Evolutionary conservation across 2,797 vertebrate species (phyloP).

Genomic region (Eremophila alpestris): DNA sequence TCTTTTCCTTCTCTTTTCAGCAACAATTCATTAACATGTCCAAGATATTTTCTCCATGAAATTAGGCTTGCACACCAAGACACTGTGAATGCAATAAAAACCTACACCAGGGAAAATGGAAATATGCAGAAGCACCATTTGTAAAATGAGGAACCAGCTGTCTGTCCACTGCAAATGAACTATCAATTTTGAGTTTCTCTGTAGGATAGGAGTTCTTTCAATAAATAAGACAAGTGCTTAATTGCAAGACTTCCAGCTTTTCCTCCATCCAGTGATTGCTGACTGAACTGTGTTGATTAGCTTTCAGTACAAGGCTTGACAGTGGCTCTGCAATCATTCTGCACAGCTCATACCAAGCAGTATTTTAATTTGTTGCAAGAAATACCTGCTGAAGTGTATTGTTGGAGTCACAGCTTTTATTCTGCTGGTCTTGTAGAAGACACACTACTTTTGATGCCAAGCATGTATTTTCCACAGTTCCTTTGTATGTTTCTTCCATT

Average conservation of each 20-base stretch:
- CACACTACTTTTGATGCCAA: not conserved
- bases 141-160: not conserved
- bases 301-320: constrained; percentile 43
- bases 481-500: not conserved
- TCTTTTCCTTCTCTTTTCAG: constrained; percentile 42
- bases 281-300: constrained; percentile 59
- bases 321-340: constrained; percentile 11
- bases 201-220: not conserved
- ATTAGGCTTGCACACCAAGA: not conserved
- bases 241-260: constrained; percentile 44
- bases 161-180: not conserved
- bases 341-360: not conserved
- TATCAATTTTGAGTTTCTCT: constrained; percentile 39
- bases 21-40: constrained; percentile 13
- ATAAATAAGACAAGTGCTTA: constrained; percentile 4
- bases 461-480: not conserved
- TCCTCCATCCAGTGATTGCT: constrained; percentile 34
- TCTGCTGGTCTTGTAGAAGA: not conserved
- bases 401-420: not conserved
- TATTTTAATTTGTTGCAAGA: constrained; percentile 12
- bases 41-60: not conserved
- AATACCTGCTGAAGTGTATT: not conserved
- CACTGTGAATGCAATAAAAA: not conserved
- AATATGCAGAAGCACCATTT: not conserved
- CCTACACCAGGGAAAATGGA: not conserved